phyloP scores from a whole-genome alignment of 2,888 invertebrate genomes.

The Diarsia brunnea region DNA sequence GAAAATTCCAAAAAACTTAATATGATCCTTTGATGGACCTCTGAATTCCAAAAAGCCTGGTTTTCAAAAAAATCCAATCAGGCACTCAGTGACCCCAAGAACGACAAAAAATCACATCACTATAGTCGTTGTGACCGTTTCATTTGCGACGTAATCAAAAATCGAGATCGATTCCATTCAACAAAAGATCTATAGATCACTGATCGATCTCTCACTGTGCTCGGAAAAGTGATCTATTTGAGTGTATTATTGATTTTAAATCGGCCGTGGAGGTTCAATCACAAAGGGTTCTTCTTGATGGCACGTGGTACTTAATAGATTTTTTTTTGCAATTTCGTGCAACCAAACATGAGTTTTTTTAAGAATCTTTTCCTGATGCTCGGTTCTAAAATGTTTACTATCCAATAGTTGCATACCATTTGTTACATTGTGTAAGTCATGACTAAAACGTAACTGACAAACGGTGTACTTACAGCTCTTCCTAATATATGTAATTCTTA shows the following conservation, averaged over 20 bases:
- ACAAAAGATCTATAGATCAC: slow-evolving; percentile 87
- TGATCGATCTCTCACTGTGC: slow-evolving; percentile 88
- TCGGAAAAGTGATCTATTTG: slow-evolving; percentile 85
- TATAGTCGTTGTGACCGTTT: slow-evolving; percentile 73
- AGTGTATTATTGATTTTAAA: slow-evolving; percentile 88
- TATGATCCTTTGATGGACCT: slow-evolving; percentile 54
- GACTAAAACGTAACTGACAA: not conserved
- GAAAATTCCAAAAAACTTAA: slow-evolving; percentile 46
- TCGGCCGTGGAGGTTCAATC: slow-evolving; percentile 80
- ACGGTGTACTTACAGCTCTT: not conserved
- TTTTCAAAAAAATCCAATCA: slow-evolving; percentile 66
- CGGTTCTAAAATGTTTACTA: not conserved
- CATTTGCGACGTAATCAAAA: slow-evolving; percentile 84
- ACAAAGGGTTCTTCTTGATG: slow-evolving; percentile 74
- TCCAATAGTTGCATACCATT: not conserved
- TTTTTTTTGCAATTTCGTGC: slow-evolving; percentile 33
- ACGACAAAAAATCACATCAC: slow-evolving; percentile 68
- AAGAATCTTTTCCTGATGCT: not conserved
- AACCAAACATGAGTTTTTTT: slow-evolving; percentile 1
- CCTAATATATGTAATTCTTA: not conserved
- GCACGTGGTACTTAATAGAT: slow-evolving; percentile 60
- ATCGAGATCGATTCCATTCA: slow-evolving; percentile 84
- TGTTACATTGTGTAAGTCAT: not conserved
- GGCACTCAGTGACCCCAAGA: slow-evolving; percentile 64
- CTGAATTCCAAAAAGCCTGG: slow-evolving; percentile 42